A percentile compares a stretch with the other conserved stretches of the same genome.
Evolutionary conservation across 2,888 invertebrate genomes (phyloP).

Genomic region (Seira ritae): DNA sequence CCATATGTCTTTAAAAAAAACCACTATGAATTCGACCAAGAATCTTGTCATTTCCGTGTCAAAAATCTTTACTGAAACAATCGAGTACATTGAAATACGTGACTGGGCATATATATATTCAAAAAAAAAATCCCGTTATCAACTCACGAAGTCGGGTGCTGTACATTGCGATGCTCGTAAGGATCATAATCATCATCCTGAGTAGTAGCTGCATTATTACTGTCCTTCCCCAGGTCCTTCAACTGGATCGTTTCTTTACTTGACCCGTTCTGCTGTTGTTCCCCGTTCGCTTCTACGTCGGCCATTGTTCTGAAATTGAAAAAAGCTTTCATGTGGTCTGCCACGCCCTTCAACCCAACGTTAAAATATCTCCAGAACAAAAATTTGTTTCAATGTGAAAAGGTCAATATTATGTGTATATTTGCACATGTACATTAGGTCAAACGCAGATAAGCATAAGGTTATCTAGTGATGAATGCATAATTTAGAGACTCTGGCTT

Average conservation of each 20-base stretch:
- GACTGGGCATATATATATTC: no score
- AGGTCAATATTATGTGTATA: not conserved
- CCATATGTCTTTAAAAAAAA: no score
- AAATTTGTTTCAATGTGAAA: not conserved
- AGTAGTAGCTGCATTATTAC: conserved; percentile 35
- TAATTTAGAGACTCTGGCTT: no score
- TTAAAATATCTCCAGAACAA: not conserved
- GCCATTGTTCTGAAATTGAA: not conserved
- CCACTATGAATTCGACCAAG: no score
- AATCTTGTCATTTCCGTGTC: no score
- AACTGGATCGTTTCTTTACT: conserved; percentile 5
- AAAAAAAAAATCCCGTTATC: no score
- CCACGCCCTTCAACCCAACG: no score
- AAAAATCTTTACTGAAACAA: no score
- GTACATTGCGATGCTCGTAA: conserved; percentile 62
- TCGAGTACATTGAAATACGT: no score
- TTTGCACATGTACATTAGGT: not conserved
- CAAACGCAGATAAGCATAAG: not conserved
- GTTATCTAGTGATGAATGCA: no score
- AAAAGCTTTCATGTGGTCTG: not conserved
- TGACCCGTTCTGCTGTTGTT: not conserved
- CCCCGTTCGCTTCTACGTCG: conserved; percentile 1
- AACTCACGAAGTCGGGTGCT: conserved; percentile 68
- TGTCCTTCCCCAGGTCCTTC: conserved; percentile 29
- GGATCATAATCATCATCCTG: conserved; percentile 55